Conservation (phyloP, 2,888 invertebrate genomes). For the Pammene aurita region DNA sequence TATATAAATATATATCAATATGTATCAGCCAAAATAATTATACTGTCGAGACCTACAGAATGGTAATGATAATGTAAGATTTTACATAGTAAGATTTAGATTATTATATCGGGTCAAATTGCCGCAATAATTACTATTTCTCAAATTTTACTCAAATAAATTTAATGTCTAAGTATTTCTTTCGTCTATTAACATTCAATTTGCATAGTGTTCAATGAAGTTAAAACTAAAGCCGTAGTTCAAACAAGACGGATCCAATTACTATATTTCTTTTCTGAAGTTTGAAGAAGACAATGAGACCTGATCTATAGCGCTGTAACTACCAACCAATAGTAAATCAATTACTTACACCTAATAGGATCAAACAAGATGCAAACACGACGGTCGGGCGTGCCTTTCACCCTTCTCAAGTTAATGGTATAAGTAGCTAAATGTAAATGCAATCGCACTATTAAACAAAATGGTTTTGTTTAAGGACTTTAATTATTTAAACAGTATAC, state of each 20-base stretch:
- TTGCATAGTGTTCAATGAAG: not conserved
- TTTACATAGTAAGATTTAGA: not conserved
- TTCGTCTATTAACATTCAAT: constrained; percentile 2
- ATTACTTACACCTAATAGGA: constrained; percentile 34
- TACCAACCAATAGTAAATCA: constrained; percentile 28
- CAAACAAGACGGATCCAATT: not conserved
- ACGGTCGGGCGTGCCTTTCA: constrained; percentile 17
- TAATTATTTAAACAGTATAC: too few species aligned
- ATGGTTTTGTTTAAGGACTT: too few species aligned
- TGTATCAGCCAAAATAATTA: too few species aligned
- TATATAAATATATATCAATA: too few species aligned
- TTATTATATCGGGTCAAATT: not conserved
- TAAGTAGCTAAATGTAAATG: constrained; percentile 1
- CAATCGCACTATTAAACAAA: too few species aligned
- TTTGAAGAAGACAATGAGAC: constrained; percentile 10
- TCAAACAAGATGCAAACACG: constrained; percentile 40
- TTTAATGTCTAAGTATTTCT: not conserved
- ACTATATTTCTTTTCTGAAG: not conserved
- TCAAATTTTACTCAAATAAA: not conserved
- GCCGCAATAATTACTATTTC: not conserved
- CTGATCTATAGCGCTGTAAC: constrained; percentile 14
- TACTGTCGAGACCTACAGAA: too few species aligned
- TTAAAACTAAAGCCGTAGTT: not conserved
- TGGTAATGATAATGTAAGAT: too few species aligned
- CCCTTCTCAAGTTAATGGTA: constrained; percentile 8